Evolutionary conservation across 2,113 vertebrate species (phyloP).

Genomic region (Entosphenus tridentatus): DNA sequence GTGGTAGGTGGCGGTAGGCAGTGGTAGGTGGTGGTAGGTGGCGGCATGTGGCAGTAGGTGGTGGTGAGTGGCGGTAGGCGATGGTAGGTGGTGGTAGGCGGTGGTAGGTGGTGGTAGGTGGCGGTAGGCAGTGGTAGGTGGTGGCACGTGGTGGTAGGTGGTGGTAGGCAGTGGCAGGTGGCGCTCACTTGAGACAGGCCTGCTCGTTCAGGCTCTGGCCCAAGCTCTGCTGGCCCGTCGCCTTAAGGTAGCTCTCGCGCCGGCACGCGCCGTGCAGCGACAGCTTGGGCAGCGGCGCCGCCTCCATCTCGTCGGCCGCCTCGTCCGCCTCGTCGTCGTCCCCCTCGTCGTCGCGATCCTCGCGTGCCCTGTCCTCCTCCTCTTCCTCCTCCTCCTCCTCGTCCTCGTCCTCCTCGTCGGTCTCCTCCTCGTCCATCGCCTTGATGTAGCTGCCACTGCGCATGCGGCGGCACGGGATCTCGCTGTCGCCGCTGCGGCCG

Average conservation of each 20-base stretch:
- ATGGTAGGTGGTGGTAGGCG: too few species aligned
- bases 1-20: too few species aligned
- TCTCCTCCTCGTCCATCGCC: slow-evolving; percentile 81
- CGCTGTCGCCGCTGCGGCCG: slow-evolving; percentile 34
- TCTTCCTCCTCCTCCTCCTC: slow-evolving; percentile 4
- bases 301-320: slow-evolving; percentile 24
- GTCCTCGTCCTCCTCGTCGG: slow-evolving; percentile 1
- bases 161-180: too few species aligned
- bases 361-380: background rate
- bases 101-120: too few species aligned
- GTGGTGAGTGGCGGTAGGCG: too few species aligned
- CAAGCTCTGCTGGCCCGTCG: slow-evolving; percentile 73
- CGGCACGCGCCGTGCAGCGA: slow-evolving; percentile 77
- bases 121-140: too few species aligned
- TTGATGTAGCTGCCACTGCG: slow-evolving; percentile 98
- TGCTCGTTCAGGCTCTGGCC: slow-evolving; percentile 25
- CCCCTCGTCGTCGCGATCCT: background rate
- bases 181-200: too few species aligned
- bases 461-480: slow-evolving; percentile 91
- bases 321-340: slow-evolving; percentile 2
- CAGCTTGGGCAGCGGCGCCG: slow-evolving; percentile 75
- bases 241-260: slow-evolving; percentile 95
- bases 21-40: too few species aligned
- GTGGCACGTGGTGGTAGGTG: too few species aligned
- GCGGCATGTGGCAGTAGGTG: too few species aligned